Percentiles rank a stretch among this genome's conserved stretches.
Conservation (phyloP, 2,797 vertebrate genomes). For the Artibeus lituratus region DNA sequence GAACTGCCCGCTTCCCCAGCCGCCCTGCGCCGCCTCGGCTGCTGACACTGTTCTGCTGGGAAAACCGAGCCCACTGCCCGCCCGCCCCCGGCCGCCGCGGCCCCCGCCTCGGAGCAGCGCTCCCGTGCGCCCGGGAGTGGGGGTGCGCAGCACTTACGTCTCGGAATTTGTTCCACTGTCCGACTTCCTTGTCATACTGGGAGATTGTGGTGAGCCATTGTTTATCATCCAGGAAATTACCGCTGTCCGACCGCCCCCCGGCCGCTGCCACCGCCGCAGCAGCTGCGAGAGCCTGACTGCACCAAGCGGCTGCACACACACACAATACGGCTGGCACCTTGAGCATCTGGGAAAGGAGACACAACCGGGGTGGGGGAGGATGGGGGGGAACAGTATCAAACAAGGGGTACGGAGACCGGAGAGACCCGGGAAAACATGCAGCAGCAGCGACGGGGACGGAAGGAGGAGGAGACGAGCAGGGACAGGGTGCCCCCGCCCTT, state of each 20-base stretch:
- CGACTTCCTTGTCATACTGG: constrained; percentile 86
- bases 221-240: constrained; percentile 97
- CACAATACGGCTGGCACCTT: constrained; percentile 88
- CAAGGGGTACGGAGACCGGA: neutral
- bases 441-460: neutral
- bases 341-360: constrained; percentile 84
- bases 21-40: too few relatives aligned
- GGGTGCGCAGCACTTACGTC: constrained; percentile 89
- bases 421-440: constrained; percentile 7
- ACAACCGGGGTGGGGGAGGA: constrained; percentile 17
- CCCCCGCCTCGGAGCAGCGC: neutral
- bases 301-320: constrained; percentile 88
- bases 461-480: neutral
- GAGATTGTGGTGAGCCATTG: constrained; percentile 90
- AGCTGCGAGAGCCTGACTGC: constrained; percentile 83
- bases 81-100: neutral
- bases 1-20: neutral
- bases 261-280: constrained; percentile 66
- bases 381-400: neutral
- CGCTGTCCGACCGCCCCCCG: constrained; percentile 88
- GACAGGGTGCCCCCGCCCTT: neutral
- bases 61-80: neutral
- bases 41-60: too few relatives aligned
- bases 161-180: constrained; percentile 97
- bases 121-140: neutral